phyloP scores from a whole-genome alignment of 2,888 invertebrate genomes.

The Eudasyphora cyanicolor region DNA sequence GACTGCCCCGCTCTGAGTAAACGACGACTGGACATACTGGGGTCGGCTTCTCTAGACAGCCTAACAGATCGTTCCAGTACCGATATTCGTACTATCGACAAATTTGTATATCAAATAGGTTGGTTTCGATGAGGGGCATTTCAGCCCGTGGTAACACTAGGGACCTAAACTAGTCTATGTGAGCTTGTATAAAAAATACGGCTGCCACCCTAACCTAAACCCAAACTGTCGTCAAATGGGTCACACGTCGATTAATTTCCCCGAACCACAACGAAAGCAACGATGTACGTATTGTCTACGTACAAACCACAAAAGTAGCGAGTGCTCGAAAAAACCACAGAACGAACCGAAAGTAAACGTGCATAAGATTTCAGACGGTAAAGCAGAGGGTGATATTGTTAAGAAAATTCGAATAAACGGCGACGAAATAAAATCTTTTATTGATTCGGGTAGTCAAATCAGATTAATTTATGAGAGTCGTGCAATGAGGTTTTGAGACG shows the following conservation, averaged over 20 bases:
- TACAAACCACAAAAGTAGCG: slow-evolving; percentile 31
- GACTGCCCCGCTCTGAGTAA: too few species aligned
- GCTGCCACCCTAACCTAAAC: too few species aligned
- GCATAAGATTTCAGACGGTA: slow-evolving; percentile 20
- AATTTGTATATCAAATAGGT: too few species aligned
- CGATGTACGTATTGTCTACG: slow-evolving; percentile 1
- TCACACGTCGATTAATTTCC: slow-evolving; percentile 22
- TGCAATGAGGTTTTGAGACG: neutral
- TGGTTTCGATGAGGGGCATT: too few species aligned
- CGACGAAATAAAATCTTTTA: slow-evolving; percentile 3
- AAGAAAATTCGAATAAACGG: too few species aligned
- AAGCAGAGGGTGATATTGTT: neutral
- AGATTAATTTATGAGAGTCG: slow-evolving; percentile 24
- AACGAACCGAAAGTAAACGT: slow-evolving; percentile 3
- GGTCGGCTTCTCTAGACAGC: too few species aligned
- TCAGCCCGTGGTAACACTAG: too few species aligned
- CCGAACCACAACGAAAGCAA: slow-evolving; percentile 26
- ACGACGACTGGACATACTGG: too few species aligned
- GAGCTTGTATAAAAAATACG: too few species aligned
- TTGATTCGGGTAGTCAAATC: slow-evolving; percentile 25
- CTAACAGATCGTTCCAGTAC: too few species aligned
- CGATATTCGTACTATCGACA: too few species aligned
- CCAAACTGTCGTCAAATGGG: slow-evolving; percentile 21
- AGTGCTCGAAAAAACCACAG: neutral
- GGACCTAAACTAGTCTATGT: too few species aligned